These are phyloP conservation scores for Clunio marinus DNA, from an alignment of 2,888 invertebrate species.

Conservation along the genomic window DNA sequence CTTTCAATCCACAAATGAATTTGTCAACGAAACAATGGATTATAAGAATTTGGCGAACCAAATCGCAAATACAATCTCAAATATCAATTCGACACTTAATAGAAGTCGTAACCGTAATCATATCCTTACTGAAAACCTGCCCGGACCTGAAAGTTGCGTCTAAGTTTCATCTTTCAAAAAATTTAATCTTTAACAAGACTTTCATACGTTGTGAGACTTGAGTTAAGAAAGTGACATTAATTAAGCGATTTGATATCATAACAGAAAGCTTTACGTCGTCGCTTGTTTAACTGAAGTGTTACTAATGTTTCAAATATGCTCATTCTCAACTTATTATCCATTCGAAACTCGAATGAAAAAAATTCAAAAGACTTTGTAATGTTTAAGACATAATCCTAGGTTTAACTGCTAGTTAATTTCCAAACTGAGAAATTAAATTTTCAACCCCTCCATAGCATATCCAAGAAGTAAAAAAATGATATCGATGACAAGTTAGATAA, in stretches of 20 bases:
- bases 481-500: not conserved
- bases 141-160: conserved; percentile 85
- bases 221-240: too few relatives aligned
- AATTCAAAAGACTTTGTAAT: conserved; percentile 14
- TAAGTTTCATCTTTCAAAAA: conserved; percentile 53
- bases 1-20: conserved; percentile 39
- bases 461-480: not conserved
- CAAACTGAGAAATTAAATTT: not conserved
- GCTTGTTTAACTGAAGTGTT: too few relatives aligned
- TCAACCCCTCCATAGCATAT: conserved; percentile 3
- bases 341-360: conserved; percentile 1
- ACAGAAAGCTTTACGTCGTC: too few relatives aligned
- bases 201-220: not conserved
- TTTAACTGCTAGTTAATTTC: not conserved
- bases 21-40: conserved; percentile 46
- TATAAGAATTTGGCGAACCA: conserved; percentile 46
- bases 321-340: not conserved
- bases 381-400: not conserved
- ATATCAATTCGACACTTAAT: conserved; percentile 51
- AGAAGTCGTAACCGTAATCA: conserved; percentile 62
- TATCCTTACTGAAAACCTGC: conserved; percentile 77
- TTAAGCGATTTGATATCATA: too few relatives aligned
- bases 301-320: too few relatives aligned
- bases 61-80: conserved; percentile 51
- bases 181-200: too few relatives aligned